phyloP scores from a whole-genome alignment of 2,888 invertebrate genomes.

The Zonitis immaculata region DNA sequence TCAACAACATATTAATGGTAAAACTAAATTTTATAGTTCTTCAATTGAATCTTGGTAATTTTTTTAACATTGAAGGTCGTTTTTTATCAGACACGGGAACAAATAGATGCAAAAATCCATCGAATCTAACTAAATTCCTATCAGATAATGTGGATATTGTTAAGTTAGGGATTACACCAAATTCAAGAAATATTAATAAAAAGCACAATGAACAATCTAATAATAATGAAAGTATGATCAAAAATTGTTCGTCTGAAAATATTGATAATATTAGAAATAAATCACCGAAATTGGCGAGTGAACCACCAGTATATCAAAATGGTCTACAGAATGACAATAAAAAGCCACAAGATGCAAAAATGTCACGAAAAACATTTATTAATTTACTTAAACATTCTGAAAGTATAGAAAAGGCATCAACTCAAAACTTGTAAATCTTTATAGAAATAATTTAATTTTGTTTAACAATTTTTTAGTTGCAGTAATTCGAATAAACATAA shows the following conservation, averaged over 20 bases:
- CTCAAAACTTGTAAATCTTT: slow-evolving; percentile 9
- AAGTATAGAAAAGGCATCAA: neutral
- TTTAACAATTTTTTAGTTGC: neutral
- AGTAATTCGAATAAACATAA: slow-evolving; percentile 9
- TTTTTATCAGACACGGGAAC: slow-evolving; percentile 19
- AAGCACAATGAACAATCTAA: neutral
- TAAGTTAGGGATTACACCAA: slow-evolving; percentile 16
- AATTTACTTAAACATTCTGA: slow-evolving; percentile 10
- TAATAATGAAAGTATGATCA: neutral
- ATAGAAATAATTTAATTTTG: slow-evolving; percentile 3
- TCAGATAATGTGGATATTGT: slow-evolving; percentile 29
- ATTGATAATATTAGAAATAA: slow-evolving; percentile 23
- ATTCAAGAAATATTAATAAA: slow-evolving; percentile 4
- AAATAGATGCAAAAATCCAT: slow-evolving; percentile 18
- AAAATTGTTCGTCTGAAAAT: neutral
- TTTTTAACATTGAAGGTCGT: slow-evolving; percentile 15
- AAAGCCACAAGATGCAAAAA: slow-evolving; percentile 6
- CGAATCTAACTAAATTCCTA: slow-evolving; percentile 21
- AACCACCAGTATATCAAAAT: slow-evolving; percentile 25
- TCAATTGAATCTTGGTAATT: neutral
- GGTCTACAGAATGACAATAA: neutral
- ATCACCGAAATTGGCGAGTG: slow-evolving; percentile 28
- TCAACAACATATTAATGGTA: slow-evolving; percentile 34
- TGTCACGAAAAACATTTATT: slow-evolving; percentile 15
- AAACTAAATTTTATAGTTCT: neutral